Percentiles rank a stretch among this genome's conserved stretches.
Evolutionary conservation across 2,113 vertebrate species (phyloP).

Genomic region (Antigone vipio): DNA sequence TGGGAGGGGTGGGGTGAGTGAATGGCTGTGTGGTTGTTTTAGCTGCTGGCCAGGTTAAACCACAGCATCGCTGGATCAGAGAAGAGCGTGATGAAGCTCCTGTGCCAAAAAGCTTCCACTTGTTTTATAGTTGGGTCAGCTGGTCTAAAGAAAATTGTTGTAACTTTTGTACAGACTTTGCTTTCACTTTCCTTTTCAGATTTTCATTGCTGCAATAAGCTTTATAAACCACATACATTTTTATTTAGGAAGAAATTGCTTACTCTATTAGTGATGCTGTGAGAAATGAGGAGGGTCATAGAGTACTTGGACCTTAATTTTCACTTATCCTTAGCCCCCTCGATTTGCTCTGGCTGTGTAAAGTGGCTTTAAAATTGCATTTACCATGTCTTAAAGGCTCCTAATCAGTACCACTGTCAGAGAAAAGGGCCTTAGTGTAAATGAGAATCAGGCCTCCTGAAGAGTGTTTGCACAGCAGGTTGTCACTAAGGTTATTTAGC

Average conservation of each 20-base stretch:
- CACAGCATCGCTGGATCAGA: background rate
- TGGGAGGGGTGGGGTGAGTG: too few species aligned
- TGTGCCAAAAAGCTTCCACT: background rate
- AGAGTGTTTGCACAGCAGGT: background rate
- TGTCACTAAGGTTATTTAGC: background rate
- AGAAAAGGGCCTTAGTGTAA: background rate
- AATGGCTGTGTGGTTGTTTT: too few species aligned
- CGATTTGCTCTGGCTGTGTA: background rate
- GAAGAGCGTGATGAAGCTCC: background rate
- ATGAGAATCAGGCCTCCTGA: background rate
- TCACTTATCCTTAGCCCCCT: background rate
- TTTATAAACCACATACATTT: background rate
- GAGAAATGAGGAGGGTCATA: background rate
- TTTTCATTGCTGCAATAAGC: background rate
- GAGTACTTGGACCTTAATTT: background rate
- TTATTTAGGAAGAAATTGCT: background rate
- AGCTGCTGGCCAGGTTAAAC: too few species aligned
- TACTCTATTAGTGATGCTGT: background rate
- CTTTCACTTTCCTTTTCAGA: background rate
- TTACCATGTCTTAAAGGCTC: background rate
- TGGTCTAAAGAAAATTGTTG: background rate
- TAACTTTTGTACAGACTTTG: background rate
- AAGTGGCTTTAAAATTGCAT: background rate
- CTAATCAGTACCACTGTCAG: background rate
- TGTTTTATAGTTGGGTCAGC: background rate